Percentiles rank a stretch among this genome's conserved stretches.
phyloP scores from a whole-genome alignment of 2,113 vertebrate species.

The Phoxinus phoxinus region DNA sequence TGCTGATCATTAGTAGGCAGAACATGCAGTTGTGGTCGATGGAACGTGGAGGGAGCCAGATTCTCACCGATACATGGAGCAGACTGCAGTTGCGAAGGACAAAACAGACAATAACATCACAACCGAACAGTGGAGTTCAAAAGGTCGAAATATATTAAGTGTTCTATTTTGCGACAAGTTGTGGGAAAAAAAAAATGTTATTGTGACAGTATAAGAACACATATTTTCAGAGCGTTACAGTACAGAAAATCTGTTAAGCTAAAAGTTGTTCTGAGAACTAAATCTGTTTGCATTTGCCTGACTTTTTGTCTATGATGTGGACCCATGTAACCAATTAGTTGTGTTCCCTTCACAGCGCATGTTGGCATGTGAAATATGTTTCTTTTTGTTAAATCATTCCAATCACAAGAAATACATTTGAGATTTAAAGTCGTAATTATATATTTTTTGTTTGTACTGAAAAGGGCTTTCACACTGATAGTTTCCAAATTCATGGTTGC shows the following conservation, averaged over 20 bases:
- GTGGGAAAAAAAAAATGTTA: conserved; percentile 69
- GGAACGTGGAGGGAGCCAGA: conserved; percentile 27
- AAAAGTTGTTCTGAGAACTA: not conserved
- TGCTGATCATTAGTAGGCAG: conserved; percentile 47
- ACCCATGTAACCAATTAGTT: not conserved
- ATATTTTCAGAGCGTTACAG: not conserved
- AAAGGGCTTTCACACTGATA: not conserved
- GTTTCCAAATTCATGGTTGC: not conserved
- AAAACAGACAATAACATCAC: conserved; percentile 64
- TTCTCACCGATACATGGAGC: conserved; percentile 7
- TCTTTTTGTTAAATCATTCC: not conserved
- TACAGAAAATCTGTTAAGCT: conserved; percentile 6
- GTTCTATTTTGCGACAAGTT: conserved; percentile 73
- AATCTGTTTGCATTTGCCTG: conserved; percentile 1
- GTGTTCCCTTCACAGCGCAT: not conserved
- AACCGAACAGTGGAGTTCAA: conserved; percentile 68
- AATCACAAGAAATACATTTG: not conserved
- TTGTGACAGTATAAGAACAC: conserved; percentile 61
- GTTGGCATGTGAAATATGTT: not conserved
- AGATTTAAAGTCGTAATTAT: not conserved
- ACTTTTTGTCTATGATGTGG: not conserved
- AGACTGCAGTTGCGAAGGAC: conserved; percentile 45
- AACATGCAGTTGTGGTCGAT: conserved; percentile 42
- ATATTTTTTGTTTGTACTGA: not conserved
- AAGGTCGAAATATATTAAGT: conserved; percentile 78